Evolutionary conservation across 2,888 invertebrate species (phyloP).

Genomic region (Seira ritae): DNA sequence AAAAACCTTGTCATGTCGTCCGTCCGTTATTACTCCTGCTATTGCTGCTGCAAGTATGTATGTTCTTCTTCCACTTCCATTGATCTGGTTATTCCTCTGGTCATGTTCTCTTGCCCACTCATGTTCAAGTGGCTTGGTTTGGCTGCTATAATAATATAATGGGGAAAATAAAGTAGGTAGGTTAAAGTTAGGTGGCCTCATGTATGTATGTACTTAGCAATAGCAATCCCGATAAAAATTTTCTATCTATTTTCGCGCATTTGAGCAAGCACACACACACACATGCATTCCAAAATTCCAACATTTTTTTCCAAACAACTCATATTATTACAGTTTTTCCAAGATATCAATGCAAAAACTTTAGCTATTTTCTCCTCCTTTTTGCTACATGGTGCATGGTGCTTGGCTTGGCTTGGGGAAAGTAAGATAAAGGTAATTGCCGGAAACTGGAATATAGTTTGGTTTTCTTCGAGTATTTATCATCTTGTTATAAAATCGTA

Average conservation of each 20-base stretch:
- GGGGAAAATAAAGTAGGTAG: too few relatives aligned
- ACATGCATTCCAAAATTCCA: neutral
- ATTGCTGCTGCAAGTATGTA: neutral
- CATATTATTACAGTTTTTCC: neutral
- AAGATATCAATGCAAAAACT: too few relatives aligned
- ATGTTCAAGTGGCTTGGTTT: too few relatives aligned
- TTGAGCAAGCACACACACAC: neutral
- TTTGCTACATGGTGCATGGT: slow-evolving; percentile 10
- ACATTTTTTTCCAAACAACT: neutral
- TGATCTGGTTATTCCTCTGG: too few relatives aligned
- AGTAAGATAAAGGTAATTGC: slow-evolving; percentile 60
- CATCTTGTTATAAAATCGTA: neutral
- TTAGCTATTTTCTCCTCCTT: neutral
- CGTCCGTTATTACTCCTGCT: too few relatives aligned
- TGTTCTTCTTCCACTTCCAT: slow-evolving; percentile 11
- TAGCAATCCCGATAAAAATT: too few relatives aligned
- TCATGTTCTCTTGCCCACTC: neutral
- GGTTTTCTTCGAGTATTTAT: slow-evolving; percentile 22
- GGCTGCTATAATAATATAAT: neutral
- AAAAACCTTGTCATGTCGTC: slow-evolving; percentile 10
- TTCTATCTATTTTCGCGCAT: too few relatives aligned
- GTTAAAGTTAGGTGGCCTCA: too few relatives aligned
- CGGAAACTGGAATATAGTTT: slow-evolving; percentile 57
- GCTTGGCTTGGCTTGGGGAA: neutral
- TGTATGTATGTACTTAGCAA: too few relatives aligned